phyloP scores from a whole-genome alignment of 2,113 vertebrate genomes.

The Prolemur simus region DNA sequence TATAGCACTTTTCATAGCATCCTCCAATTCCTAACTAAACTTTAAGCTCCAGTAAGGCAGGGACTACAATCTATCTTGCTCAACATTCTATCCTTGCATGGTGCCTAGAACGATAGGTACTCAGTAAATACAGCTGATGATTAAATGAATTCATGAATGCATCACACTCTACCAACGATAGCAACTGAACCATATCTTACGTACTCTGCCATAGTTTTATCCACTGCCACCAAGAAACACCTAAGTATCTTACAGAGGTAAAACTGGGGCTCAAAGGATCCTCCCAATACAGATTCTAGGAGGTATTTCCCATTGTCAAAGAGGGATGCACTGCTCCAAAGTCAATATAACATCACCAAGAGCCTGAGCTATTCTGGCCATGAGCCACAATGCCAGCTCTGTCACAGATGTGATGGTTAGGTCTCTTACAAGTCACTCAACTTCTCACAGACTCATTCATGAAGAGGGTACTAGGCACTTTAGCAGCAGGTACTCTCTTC shows the following conservation, averaged over 20 bases:
- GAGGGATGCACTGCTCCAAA: not conserved
- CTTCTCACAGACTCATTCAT: not conserved
- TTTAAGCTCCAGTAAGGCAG: not conserved
- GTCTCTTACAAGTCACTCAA: not conserved
- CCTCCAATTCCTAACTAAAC: not conserved
- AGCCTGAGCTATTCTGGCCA: not conserved
- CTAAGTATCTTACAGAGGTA: not conserved
- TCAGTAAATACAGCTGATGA: conserved; percentile 4
- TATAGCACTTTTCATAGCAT: conserved; percentile 10
- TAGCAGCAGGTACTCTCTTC: not conserved
- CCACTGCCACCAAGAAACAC: not conserved
- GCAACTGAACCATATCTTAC: not conserved
- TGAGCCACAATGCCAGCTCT: not conserved
- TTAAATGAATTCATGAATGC: not conserved
- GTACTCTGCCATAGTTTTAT: not conserved
- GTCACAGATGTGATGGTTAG: not conserved
- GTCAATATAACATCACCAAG: not conserved
- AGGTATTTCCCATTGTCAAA: not conserved
- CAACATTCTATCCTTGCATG: not conserved
- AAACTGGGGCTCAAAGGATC: not conserved
- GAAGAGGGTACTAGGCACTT: not conserved
- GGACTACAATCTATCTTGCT: not conserved
- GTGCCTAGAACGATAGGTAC: not conserved
- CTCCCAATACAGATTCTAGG: not conserved
- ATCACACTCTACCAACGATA: not conserved